Evolutionary conservation across 1,140 invertebrate genomes (phyloP).

Genomic region (Oncopeltus fasciatus): DNA sequence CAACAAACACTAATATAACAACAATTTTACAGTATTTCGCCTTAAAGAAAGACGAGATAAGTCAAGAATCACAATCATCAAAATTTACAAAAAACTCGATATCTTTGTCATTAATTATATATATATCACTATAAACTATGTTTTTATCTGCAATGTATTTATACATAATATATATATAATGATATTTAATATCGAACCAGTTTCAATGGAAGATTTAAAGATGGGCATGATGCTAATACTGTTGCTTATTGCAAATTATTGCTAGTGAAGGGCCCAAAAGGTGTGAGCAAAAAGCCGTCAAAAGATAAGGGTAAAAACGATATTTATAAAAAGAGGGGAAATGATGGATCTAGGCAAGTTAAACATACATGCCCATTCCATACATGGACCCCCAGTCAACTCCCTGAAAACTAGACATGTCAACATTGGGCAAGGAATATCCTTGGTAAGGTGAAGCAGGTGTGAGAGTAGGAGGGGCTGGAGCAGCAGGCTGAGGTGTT

Average conservation of each 20-base stretch:
- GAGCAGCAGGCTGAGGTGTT: slow-evolving; percentile 34
- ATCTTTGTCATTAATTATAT: slow-evolving; percentile 9
- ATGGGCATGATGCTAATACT: slow-evolving; percentile 20
- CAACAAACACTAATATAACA: slow-evolving; percentile 17
- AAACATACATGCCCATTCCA: slow-evolving; percentile 80
- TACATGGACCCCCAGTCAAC: slow-evolving; percentile 82
- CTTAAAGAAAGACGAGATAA: neutral
- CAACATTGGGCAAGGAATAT: slow-evolving; percentile 67
- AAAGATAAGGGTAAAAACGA: slow-evolving; percentile 3
- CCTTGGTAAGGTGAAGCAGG: slow-evolving; percentile 58
- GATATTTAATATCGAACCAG: slow-evolving; percentile 14
- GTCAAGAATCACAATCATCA: slow-evolving; percentile 14
- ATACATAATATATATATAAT: slow-evolving; percentile 8
- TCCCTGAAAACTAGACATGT: slow-evolving; percentile 80
- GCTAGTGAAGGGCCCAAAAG: slow-evolving; percentile 21
- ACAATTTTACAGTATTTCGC: slow-evolving; percentile 15
- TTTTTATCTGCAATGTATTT: slow-evolving; percentile 16
- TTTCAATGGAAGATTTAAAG: slow-evolving; percentile 20
- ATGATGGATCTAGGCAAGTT: slow-evolving; percentile 27
- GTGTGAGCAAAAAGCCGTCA: slow-evolving; percentile 11
- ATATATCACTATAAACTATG: slow-evolving; percentile 29
- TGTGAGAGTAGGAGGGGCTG: slow-evolving; percentile 30
- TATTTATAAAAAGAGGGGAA: neutral
- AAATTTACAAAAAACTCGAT: slow-evolving; percentile 19
- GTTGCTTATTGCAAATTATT: slow-evolving; percentile 26